These are phyloP conservation scores for Cygnus olor DNA, from an alignment of 2,797 vertebrate species.

Conservation along the genomic window DNA sequence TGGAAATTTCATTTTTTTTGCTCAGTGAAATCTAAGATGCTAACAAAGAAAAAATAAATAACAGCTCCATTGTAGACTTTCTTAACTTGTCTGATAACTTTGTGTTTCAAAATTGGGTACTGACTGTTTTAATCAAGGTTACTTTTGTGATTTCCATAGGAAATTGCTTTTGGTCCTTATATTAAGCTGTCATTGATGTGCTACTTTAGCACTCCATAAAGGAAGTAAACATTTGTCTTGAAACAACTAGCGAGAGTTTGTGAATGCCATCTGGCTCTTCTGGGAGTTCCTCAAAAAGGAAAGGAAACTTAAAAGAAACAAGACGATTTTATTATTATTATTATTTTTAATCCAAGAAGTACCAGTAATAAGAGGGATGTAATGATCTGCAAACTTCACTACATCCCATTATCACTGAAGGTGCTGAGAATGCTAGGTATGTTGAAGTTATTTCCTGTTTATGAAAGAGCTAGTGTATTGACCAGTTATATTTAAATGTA, in stretches of 20 bases:
- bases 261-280: conserved; percentile 48
- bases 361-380: background rate
- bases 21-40: background rate
- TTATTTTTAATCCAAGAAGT: background rate
- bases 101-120: background rate
- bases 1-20: background rate
- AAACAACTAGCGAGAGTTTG: conserved; percentile 30
- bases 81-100: background rate
- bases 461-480: background rate
- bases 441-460: background rate
- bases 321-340: background rate
- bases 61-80: background rate
- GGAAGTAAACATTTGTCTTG: conserved; percentile 67
- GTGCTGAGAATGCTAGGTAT: background rate
- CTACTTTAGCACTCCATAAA: conserved; percentile 58
- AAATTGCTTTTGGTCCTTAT: conserved; percentile 44
- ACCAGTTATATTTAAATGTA: background rate
- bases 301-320: background rate
- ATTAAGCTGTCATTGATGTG: conserved; percentile 51
- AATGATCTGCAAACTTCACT: background rate
- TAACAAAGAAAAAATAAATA: background rate
- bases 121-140: conserved; percentile 27
- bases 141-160: conserved; percentile 40
- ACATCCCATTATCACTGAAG: background rate
- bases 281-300: background rate